A percentile compares a stretch with the other conserved stretches of the same genome.
phyloP scores from a whole-genome alignment of 2,113 vertebrate species.

The Ophthalmolycus amberensis region DNA sequence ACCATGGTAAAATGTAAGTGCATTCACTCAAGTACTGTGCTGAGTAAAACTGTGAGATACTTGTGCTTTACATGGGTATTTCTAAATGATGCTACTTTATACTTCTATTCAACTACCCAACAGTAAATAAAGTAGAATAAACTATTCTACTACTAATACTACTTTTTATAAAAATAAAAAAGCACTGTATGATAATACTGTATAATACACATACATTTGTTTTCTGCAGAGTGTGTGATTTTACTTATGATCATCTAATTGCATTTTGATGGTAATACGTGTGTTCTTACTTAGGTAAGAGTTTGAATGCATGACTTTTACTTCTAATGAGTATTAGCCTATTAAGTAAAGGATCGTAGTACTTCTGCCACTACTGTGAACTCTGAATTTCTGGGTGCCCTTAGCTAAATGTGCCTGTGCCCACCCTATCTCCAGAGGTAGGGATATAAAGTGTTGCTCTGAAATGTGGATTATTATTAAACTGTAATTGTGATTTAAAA shows the following conservation, averaged over 20 bases:
- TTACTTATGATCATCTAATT: not conserved
- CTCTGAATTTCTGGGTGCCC: too few relatives aligned
- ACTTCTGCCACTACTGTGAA: not conserved
- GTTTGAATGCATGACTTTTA: not conserved
- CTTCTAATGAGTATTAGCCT: not conserved
- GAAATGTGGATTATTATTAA: not conserved
- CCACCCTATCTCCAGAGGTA: too few relatives aligned
- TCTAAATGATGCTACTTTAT: not conserved
- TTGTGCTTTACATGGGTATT: not conserved
- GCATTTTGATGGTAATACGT: not conserved
- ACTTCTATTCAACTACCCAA: not conserved
- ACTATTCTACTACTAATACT: too few relatives aligned
- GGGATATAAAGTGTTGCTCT: not conserved
- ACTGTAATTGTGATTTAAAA: not conserved
- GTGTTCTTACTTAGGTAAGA: not conserved
- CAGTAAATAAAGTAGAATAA: too few relatives aligned
- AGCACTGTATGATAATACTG: not conserved
- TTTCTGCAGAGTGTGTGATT: not conserved
- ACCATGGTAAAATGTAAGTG: not conserved
- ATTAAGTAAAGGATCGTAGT: not conserved
- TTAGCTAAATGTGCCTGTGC: not conserved
- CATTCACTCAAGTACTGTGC: not conserved
- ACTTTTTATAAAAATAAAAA: not conserved
- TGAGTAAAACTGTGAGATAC: not conserved
- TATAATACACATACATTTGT: not conserved